A percentile compares a stretch with the other conserved stretches of the same genome.
These are phyloP conservation scores for Bufo bufo DNA, from an alignment of 2,113 vertebrate species.

Conservation along the genomic window DNA sequence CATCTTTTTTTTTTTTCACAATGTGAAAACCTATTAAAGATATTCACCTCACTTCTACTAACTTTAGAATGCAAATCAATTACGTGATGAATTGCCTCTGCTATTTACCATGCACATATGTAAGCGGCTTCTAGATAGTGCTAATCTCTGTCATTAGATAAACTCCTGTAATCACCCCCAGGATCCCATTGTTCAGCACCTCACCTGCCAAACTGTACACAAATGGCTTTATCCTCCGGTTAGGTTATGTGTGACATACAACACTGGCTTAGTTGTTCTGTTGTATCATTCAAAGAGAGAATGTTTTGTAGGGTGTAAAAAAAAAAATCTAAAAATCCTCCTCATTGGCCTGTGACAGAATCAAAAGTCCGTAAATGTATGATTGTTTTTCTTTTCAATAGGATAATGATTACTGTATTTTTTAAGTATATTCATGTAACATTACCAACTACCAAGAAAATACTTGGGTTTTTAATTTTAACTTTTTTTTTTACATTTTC, in stretches of 20 bases:
- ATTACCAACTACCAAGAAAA: no score
- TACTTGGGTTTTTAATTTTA: no score
- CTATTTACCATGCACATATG: constrained; percentile 17
- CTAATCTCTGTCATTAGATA: constrained; percentile 36
- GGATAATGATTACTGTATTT: no score
- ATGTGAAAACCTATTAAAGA: background rate
- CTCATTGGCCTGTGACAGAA: no score
- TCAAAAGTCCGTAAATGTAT: no score
- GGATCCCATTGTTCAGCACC: constrained; percentile 6
- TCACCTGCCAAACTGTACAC: background rate
- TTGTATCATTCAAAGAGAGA: no score
- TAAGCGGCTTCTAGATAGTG: constrained; percentile 18
- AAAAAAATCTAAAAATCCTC: no score
- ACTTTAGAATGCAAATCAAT: background rate
- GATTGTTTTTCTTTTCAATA: no score
- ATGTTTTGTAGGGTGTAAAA: no score
- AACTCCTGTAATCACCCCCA: constrained; percentile 4
- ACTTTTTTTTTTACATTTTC: no score
- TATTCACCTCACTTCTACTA: background rate
- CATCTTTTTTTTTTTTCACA: background rate
- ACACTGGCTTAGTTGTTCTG: background rate
- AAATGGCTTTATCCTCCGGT: background rate
- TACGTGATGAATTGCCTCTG: constrained; percentile 1
- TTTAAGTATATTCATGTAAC: no score
- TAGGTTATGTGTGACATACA: background rate